These are phyloP conservation scores for Chaitophorus viminalis DNA, from an alignment of 2,888 invertebrate species.

Conservation along the genomic window DNA sequence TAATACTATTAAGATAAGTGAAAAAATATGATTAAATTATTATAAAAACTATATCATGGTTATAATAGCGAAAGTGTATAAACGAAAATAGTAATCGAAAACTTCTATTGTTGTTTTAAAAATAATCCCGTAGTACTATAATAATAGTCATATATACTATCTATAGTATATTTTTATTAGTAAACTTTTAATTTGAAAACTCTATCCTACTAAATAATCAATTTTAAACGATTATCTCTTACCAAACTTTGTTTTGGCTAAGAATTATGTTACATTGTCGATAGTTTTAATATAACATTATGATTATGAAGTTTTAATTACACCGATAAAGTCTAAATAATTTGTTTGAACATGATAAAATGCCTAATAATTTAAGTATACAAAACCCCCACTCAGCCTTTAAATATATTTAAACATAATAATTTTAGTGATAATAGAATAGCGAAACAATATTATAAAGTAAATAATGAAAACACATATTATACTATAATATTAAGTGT, in stretches of 20 bases:
- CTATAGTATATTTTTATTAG: constrained; percentile 38
- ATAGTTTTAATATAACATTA: constrained; percentile 19
- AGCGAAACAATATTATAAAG: no score
- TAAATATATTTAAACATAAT: background rate
- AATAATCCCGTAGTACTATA: background rate
- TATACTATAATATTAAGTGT: background rate
- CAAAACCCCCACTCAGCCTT: background rate
- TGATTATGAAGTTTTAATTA: constrained; percentile 5
- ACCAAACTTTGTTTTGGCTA: background rate
- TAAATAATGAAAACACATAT: no score
- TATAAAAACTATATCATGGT: no score
- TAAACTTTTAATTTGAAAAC: constrained; percentile 57
- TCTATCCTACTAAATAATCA: background rate
- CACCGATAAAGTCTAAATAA: background rate
- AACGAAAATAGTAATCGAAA: background rate
- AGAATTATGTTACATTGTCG: constrained; percentile 8
- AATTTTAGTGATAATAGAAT: no score
- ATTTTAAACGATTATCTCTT: constrained; percentile 19
- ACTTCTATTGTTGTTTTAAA: background rate
- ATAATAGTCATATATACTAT: background rate
- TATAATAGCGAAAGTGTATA: background rate
- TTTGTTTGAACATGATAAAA: background rate
- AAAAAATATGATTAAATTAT: no score
- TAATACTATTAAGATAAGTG: background rate
- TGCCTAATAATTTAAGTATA: background rate